Evolutionary conservation across 2,797 vertebrate genomes (phyloP), one percentile per base, ranked within the genome.

Genomic region (Semotilus atromaculatus): DNA sequence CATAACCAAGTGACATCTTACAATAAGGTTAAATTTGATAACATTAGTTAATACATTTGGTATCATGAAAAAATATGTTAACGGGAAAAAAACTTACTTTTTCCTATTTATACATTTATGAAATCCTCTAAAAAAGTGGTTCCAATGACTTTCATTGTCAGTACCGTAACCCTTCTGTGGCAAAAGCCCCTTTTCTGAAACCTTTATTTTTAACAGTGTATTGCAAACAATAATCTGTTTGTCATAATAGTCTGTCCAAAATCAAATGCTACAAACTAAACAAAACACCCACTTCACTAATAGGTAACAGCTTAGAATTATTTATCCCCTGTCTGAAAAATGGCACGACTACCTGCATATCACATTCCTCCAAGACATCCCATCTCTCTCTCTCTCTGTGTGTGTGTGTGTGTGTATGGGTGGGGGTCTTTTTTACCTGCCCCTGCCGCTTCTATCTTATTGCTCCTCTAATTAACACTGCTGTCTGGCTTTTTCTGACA

Each of bases 381-480:
- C 80, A 82, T 84, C 51, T 55, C 51, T 53, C 48, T 51, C 0
- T 51, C 14, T 40, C 8, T 40, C 38, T 87, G 26, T 80, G 7
- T 34, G 74, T 38, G 74, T 38, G 31, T 89, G n/a, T 80, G 53
- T 71, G 43, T 53, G 5, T 64, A 6, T 83, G 31, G 77, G 80
- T 60, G 74, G 58, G 40, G 36, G 29, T 70, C 3, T 76, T 74
- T 88, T 84, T 29, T 86, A 80, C 86, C 87, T 87, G 78, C 55
- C 72, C 79, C 66, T 82, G 71, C 80, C 34, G 51, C 51, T 78
- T 86, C 82, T n/a, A 64, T 85, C 71, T 40, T 79, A 85, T 83
- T 84, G 85, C 85, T 84, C 82, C 74, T 87, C 86, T 89, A 87
- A 90, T 90, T 89, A 90, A 86, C 70, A 84, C 81, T 77, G 85